phyloP scores from a whole-genome alignment of 2,888 invertebrate genomes.

The Dynastes hyllus region DNA sequence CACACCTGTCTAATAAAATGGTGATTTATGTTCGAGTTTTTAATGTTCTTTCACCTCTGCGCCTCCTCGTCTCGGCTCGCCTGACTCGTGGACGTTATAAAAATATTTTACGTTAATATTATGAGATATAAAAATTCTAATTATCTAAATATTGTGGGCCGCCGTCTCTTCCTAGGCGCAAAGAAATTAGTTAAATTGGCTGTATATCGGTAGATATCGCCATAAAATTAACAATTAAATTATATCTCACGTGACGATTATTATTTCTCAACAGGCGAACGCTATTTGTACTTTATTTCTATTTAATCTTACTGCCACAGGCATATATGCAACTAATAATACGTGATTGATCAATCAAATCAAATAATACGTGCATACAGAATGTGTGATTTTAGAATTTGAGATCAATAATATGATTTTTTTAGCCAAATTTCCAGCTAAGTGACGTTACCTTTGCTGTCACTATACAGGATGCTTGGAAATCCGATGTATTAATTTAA shows the following conservation, averaged over 20 bases:
- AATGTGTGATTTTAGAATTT: too few relatives aligned
- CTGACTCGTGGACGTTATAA: slow-evolving; percentile 47
- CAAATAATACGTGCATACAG: too few relatives aligned
- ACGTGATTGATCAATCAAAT: too few relatives aligned
- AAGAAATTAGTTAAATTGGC: slow-evolving; percentile 39
- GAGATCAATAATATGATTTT: too few relatives aligned
- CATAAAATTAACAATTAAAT: slow-evolving; percentile 42
- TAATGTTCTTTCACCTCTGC: slow-evolving; percentile 39
- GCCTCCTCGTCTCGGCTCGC: slow-evolving; percentile 11
- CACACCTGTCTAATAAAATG: slow-evolving; percentile 60
- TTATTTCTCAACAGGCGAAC: slow-evolving; percentile 9
- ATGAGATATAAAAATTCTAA: slow-evolving; percentile 49
- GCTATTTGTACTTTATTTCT: slow-evolving; percentile 4
- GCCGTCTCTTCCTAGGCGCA: slow-evolving; percentile 27
- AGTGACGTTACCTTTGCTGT: too few relatives aligned
- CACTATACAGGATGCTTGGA: too few relatives aligned
- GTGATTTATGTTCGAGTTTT: slow-evolving; percentile 56
- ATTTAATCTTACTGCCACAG: slow-evolving; percentile 9
- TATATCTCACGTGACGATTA: slow-evolving; percentile 3
- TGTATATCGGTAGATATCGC: slow-evolving; percentile 21
- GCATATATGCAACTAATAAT: too few relatives aligned
- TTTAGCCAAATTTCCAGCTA: too few relatives aligned
- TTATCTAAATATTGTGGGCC: slow-evolving; percentile 47
- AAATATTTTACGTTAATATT: slow-evolving; percentile 51
- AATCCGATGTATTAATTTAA: too few relatives aligned